Percentiles rank a stretch among this genome's conserved stretches.
Conservation (phyloP, 92 coral and sea anemone genomes). For the Metridium senile region DNA sequence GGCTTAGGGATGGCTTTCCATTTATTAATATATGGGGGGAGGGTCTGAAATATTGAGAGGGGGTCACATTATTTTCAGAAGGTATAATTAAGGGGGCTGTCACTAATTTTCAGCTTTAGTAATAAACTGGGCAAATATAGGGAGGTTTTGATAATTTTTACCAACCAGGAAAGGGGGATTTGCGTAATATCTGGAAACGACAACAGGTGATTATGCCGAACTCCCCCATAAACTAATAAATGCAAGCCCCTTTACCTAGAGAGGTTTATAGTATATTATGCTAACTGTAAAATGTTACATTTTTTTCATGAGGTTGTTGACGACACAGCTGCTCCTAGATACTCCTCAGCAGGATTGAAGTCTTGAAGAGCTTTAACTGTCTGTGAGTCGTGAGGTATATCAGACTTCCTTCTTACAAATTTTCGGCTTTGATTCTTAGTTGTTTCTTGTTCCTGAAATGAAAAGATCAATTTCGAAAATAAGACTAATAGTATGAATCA, state of each 20-base stretch:
- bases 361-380: constrained; percentile 80
- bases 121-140: too few species aligned
- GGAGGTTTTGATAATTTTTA: too few species aligned
- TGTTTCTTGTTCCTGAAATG: constrained; percentile 22
- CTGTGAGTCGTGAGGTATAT: constrained; percentile 86
- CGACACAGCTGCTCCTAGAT: constrained; percentile 43
- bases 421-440: constrained; percentile 79
- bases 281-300: background rate
- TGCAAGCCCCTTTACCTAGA: background rate
- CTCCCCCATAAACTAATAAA: too few species aligned
- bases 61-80: too few species aligned
- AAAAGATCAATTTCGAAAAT: background rate
- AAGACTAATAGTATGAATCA: background rate
- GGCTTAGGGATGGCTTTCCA: too few species aligned
- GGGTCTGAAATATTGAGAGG: too few species aligned
- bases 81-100: too few species aligned
- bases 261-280: background rate
- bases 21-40: too few species aligned
- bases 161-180: too few species aligned
- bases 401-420: constrained; percentile 92
- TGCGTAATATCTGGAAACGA: too few species aligned
- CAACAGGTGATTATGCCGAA: too few species aligned
- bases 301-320: constrained; percentile 16
- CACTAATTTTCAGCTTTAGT: too few species aligned
- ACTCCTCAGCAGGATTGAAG: constrained; percentile 74